Evolutionary conservation across 2,888 invertebrate genomes (phyloP).

Genomic region (Tenthredo livida): DNA sequence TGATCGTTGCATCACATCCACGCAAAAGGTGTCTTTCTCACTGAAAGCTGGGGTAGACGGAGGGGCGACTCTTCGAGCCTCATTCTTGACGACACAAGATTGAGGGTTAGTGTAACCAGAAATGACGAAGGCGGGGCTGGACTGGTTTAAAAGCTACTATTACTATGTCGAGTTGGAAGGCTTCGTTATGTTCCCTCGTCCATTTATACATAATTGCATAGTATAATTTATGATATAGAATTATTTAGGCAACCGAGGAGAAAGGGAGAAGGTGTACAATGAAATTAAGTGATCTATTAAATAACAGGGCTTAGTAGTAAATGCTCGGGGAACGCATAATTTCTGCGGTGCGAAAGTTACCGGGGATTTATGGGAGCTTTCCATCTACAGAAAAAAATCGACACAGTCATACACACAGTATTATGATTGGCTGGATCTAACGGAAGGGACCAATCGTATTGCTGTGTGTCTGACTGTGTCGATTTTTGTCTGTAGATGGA

Average conservation of each 20-base stretch:
- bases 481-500: too few species aligned
- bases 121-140: conserved; percentile 14
- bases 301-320: background rate
- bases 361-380: too few species aligned
- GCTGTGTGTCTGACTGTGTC: too few species aligned
- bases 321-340: background rate
- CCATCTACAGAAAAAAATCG: too few species aligned
- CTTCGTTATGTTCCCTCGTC: background rate
- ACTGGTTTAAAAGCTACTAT: conserved; percentile 15
- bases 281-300: conserved; percentile 16
- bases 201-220: background rate
- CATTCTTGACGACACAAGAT: conserved; percentile 21
- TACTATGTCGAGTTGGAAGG: background rate
- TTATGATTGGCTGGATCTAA: too few species aligned
- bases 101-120: background rate
- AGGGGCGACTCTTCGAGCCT: background rate
- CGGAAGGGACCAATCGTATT: too few species aligned
- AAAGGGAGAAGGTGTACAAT: background rate
- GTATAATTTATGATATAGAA: background rate
- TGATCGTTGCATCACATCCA: conserved; percentile 18
- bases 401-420: too few species aligned
- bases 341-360: background rate
- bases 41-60: background rate
- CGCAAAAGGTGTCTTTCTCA: background rate
- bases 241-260: background rate